Evolutionary conservation across 2,113 vertebrate genomes (phyloP).

Genomic region (Alouatta palliata): DNA sequence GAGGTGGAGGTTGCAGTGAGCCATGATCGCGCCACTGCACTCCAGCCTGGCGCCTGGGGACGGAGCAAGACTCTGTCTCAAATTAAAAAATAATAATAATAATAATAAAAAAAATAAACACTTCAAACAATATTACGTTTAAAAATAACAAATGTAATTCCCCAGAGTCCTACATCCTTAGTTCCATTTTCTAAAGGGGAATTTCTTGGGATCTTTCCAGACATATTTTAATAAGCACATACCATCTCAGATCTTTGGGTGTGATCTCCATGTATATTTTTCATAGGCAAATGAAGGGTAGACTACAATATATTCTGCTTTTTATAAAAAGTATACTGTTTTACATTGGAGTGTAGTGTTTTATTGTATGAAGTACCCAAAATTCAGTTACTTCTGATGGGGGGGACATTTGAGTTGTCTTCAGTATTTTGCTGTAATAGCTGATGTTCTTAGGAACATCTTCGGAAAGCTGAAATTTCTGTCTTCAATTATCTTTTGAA

Average conservation of each 20-base stretch:
- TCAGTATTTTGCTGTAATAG: neutral
- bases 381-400: neutral
- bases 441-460: neutral
- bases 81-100: too few relatives aligned
- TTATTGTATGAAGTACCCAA: neutral
- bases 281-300: neutral
- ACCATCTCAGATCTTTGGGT: neutral
- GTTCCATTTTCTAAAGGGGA: neutral
- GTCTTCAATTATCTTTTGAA: constrained; percentile 8
- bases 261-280: neutral
- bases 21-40: too few relatives aligned
- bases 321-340: neutral
- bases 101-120: neutral
- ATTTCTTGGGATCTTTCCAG: constrained; percentile 12
- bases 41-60: too few relatives aligned
- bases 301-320: neutral
- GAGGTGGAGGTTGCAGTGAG: too few relatives aligned
- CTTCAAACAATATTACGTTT: constrained; percentile 7
- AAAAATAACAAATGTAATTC: constrained; percentile 36
- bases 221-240: constrained; percentile 36
- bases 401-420: neutral
- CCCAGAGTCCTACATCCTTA: neutral
- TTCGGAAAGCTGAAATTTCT: constrained; percentile 31
- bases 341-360: neutral
- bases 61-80: too few relatives aligned